Conservation (phyloP, 2,888 invertebrate species). For the Bellardia bayeri region DNA sequence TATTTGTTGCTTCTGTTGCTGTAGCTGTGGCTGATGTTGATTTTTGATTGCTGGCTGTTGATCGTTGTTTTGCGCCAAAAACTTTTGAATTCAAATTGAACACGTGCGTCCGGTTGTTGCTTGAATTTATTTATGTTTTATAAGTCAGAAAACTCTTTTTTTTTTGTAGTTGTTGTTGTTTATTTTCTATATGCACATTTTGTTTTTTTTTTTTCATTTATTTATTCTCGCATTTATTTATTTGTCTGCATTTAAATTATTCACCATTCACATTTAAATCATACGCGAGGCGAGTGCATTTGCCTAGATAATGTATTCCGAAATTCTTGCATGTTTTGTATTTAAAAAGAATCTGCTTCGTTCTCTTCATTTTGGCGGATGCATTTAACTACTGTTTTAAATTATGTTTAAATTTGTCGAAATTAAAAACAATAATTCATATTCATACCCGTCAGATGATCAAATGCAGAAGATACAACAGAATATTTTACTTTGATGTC, state of each 20-base stretch:
- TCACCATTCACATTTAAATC: slow-evolving; percentile 54
- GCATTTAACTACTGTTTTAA: slow-evolving; percentile 54
- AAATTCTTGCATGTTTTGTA: slow-evolving; percentile 26
- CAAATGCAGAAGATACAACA: not conserved
- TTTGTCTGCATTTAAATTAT: slow-evolving; percentile 70
- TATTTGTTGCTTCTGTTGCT: slow-evolving; percentile 55
- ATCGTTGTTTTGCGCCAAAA: slow-evolving; percentile 64
- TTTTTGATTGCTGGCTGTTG: slow-evolving; percentile 64
- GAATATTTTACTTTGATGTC: slow-evolving; percentile 31
- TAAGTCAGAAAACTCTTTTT: slow-evolving; percentile 48
- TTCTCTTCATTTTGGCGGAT: slow-evolving; percentile 36
- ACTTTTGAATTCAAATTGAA: slow-evolving; percentile 66
- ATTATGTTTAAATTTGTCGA: slow-evolving; percentile 48
- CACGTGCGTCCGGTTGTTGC: slow-evolving; percentile 72
- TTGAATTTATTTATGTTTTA: slow-evolving; percentile 65
- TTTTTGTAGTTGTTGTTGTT: not conserved
- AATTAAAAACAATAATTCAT: slow-evolving; percentile 58
- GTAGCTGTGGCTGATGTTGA: slow-evolving; percentile 53
- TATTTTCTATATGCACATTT: slow-evolving; percentile 54
- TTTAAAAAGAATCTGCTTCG: slow-evolving; percentile 40
- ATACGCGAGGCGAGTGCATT: slow-evolving; percentile 3
- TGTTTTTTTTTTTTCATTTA: slow-evolving; percentile 53
- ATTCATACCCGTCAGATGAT: not conserved
- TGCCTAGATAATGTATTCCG: slow-evolving; percentile 43
- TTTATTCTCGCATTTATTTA: slow-evolving; percentile 53